A percentile compares a stretch with the other conserved stretches of the same genome.
phyloP scores from a whole-genome alignment of 1,140 invertebrate genomes.

The Scaptomyza montana region DNA sequence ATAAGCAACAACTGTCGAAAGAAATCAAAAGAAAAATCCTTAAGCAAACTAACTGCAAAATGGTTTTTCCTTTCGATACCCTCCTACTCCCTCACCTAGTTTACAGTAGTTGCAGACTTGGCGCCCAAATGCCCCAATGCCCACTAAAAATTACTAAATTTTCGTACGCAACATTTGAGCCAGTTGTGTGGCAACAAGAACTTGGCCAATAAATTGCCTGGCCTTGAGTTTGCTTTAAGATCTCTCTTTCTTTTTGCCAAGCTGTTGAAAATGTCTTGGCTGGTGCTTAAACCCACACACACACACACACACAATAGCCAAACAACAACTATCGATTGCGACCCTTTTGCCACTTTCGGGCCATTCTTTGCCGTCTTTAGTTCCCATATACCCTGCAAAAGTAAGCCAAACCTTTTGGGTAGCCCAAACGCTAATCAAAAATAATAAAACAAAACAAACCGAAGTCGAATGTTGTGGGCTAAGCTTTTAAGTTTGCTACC shows the following conservation, averaged over 20 bases:
- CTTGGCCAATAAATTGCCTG: conserved; percentile 60
- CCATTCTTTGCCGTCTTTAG: conserved; percentile 38
- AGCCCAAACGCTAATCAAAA: background rate
- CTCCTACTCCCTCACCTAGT: background rate
- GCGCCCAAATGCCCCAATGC: conserved; percentile 65
- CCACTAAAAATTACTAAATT: conserved; percentile 69
- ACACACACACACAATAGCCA: conserved; percentile 16
- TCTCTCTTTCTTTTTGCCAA: conserved; percentile 38
- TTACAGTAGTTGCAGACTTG: conserved; percentile 10
- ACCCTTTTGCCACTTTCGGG: conserved; percentile 42
- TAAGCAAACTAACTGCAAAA: conserved; percentile 79
- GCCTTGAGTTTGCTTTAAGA: conserved; percentile 64
- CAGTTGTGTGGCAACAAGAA: conserved; percentile 25
- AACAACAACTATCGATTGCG: conserved; percentile 52
- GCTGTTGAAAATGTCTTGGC: conserved; percentile 48
- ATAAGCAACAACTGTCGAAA: conserved; percentile 57
- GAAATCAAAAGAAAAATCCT: conserved; percentile 6
- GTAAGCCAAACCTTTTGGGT: background rate
- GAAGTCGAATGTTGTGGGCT: too few species aligned
- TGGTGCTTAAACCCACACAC: conserved; percentile 41
- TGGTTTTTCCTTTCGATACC: conserved; percentile 44
- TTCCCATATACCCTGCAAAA: conserved; percentile 27
- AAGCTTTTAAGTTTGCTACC: background rate
- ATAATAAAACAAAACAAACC: background rate
- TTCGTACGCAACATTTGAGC: conserved; percentile 60